Base-by-base conservation (phyloP, 2,113 vertebrate species). In the Callionymus lyra region DNA sequence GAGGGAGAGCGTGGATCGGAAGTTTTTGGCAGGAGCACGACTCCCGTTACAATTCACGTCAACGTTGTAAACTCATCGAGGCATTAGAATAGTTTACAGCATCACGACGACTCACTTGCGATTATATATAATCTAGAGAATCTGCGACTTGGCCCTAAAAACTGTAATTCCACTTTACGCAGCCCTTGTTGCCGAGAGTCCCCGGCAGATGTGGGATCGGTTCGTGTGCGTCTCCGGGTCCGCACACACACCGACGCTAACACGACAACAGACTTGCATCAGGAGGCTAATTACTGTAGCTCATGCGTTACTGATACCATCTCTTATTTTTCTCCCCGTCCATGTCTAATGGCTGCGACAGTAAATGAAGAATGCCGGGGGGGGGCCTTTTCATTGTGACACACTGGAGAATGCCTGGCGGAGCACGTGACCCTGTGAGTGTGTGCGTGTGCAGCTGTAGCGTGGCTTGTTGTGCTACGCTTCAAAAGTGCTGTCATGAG, bases 281-380 rank as follows among this genome's bases (percentile, higher is more conserved):
- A 65, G 63, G 69, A 70, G 71, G 73, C 79, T 83, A 83, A 83
- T 83, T 82, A 83, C 79, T 76, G 77, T 67, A 79, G 75, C 79
- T 82, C 79, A 82, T 76, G 81, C 75, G 70, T 81, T 76, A 82
- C 79, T 82, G 81, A 83, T 83, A 82, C 71, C 73, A 79, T 83
- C 81, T 83, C 75, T 76, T 82, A 70, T 79, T 77, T 74, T 72
- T 56, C 65, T 71, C 46, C 58, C 59, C 58, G 58, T 77, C 72
- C 77, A 79, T 79, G 77, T 78, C 79, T 81, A 82, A 82, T 83
- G 80, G 79, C 79, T 82, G 66, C 80, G 79, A 82, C 81, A 83
- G 75, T 79, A 82, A 79, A 82, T 82, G 77, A 73, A 78, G 74
- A 73, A 69, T 67, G 79, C 74, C 75, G 73, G 50, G 61, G 68